Conservation (phyloP, 2,888 invertebrate genomes). For the Cremastobaeus sp. region DNA sequence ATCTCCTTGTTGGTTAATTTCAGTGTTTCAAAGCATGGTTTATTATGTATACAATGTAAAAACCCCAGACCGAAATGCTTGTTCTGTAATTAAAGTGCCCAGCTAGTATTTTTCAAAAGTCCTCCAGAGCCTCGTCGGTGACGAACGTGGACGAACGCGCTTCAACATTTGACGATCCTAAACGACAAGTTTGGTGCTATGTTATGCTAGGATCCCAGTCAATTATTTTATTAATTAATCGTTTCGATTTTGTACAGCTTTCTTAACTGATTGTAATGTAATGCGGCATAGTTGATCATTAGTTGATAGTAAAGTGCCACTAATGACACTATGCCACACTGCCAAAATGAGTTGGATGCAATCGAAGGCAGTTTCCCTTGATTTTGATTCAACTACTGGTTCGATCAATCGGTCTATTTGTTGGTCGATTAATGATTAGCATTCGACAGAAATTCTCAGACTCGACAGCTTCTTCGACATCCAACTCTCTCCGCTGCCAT, state of each 20-base stretch:
- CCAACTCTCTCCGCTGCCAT: conserved; percentile 52
- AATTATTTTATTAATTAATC: conserved; percentile 68
- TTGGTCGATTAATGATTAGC: no score
- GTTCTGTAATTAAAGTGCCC: not conserved
- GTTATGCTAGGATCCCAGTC: conserved; percentile 68
- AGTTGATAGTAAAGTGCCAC: conserved; percentile 64
- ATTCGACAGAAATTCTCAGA: no score
- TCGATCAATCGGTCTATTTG: no score
- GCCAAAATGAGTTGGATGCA: conserved; percentile 66
- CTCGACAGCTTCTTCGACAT: no score
- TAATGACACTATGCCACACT: conserved; percentile 68
- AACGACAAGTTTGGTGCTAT: conserved; percentile 69
- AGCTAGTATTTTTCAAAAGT: conserved; percentile 6
- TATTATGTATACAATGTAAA: not conserved
- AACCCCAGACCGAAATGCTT: conserved; percentile 5
- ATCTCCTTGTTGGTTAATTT: conserved; percentile 23
- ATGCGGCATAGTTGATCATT: conserved; percentile 70
- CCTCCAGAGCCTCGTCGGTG: no score
- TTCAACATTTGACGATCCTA: no score
- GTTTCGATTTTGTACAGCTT: conserved; percentile 75
- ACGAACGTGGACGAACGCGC: no score
- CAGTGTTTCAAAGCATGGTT: conserved; percentile 32
- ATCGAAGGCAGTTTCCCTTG: not conserved
- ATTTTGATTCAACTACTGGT: no score
- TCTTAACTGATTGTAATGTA: conserved; percentile 70